Conservation (phyloP, 2,888 invertebrate species). For the Lamellibrachia satsuma region DNA sequence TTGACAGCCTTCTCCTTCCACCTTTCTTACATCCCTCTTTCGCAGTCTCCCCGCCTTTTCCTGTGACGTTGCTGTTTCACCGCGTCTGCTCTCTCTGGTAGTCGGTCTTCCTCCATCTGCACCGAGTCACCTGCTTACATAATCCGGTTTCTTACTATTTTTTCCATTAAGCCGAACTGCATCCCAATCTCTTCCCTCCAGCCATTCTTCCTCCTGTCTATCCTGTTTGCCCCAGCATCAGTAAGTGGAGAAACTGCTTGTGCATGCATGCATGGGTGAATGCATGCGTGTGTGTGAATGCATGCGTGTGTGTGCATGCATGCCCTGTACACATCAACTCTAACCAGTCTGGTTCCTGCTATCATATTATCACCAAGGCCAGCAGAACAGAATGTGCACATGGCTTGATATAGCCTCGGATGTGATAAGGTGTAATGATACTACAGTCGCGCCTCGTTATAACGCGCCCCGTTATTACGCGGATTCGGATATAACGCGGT, state of each 20-base stretch:
- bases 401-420: neutral
- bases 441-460: no score
- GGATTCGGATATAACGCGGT: no score
- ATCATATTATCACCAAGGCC: neutral
- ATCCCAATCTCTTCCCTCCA: neutral
- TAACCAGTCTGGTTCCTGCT: neutral
- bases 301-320: neutral
- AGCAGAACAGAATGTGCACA: neutral
- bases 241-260: neutral
- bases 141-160: no score
- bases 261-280: neutral
- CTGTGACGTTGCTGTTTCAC: no score
- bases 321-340: neutral
- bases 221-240: neutral
- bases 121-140: no score
- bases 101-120: no score
- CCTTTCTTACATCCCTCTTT: no score
- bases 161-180: no score
- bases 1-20: no score
- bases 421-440: neutral
- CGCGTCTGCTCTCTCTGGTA: no score
- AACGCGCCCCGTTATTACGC: no score
- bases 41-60: no score
- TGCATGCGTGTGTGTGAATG: neutral
- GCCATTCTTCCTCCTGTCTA: neutral